Percentiles rank a stretch among this genome's conserved stretches.
These are phyloP conservation scores for Carapus acus DNA, from an alignment of 2,797 vertebrate genomes.

Conservation along the genomic window DNA sequence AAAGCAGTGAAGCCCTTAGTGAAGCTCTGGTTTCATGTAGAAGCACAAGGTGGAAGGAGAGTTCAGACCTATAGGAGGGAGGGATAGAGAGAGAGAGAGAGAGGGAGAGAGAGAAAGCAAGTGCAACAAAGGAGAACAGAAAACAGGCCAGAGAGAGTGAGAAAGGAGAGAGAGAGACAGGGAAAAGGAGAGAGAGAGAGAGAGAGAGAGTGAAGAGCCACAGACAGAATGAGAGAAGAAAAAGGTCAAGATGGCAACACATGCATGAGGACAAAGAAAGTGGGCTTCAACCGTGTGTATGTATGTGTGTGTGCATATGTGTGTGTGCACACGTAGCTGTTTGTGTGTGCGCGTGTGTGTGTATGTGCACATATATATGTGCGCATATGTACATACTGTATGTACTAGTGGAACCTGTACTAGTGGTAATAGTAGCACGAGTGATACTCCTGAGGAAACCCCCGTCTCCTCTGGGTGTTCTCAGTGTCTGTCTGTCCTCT, in stretches of 20 bases:
- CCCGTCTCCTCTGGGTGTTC: too few relatives aligned
- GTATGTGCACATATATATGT: conserved; percentile 14
- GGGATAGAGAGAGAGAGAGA: conserved; percentile 75
- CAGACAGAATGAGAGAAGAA: conserved; percentile 50
- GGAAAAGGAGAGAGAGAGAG: conserved; percentile 18
- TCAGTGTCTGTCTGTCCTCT: too few relatives aligned
- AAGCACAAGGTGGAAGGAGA: conserved; percentile 97
- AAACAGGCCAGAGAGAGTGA: conserved; percentile 47
- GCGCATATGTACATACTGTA: too few relatives aligned
- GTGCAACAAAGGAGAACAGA: conserved; percentile 58
- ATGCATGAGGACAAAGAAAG: conserved; percentile 60
- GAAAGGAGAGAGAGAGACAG: conserved; percentile 29
- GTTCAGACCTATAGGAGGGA: conserved; percentile 97
- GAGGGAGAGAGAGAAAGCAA: conserved; percentile 60
- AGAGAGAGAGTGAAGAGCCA: conserved; percentile 38
- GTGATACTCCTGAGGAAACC: too few relatives aligned
- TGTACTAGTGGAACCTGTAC: too few relatives aligned
- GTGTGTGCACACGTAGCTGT: conserved; percentile 26
- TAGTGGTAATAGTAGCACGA: too few relatives aligned
- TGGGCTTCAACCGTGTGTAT: conserved; percentile 42
- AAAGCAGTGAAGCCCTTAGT: conserved; percentile 99
- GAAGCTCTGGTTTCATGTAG: conserved; percentile 99
- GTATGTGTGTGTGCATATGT: conserved; percentile 30
- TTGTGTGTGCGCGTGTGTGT: not conserved
- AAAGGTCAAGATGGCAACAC: conserved; percentile 53